These are phyloP conservation scores for Strigamia transsilvanica DNA, from an alignment of 2,888 invertebrate species.

Conservation along the genomic window DNA sequence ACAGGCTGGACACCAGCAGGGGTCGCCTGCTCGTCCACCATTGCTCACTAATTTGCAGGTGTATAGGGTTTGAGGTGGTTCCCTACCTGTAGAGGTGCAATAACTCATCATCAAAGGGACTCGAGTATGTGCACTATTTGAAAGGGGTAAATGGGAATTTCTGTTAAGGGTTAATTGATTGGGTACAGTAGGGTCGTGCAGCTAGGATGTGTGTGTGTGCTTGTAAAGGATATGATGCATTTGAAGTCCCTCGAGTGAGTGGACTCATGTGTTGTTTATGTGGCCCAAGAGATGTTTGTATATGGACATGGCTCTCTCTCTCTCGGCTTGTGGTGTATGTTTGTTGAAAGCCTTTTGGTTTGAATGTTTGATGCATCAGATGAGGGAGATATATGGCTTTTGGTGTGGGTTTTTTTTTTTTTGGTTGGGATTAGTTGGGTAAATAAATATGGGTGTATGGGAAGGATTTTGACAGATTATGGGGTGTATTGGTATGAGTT, in stretches of 20 bases:
- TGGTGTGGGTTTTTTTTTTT: not conserved
- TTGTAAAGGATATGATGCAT: conserved; percentile 1
- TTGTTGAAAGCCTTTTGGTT: not conserved
- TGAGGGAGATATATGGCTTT: not conserved
- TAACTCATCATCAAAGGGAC: not conserved
- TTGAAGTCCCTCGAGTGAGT: not conserved
- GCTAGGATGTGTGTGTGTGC: not conserved
- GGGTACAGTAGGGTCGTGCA: not conserved
- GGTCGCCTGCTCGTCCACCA: not conserved
- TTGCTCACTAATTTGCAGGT: not conserved
- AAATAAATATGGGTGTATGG: not conserved
- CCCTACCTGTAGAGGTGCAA: conserved; percentile 8
- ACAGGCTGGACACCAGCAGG: conserved; percentile 8
- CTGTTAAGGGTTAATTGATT: conserved; percentile 6
- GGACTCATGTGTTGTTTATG: not conserved
- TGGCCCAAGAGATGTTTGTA: not conserved
- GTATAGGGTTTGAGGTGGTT: conserved; percentile 1
- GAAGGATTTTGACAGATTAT: not conserved
- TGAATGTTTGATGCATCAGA: not conserved
- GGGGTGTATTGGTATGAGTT: not conserved
- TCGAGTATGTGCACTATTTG: not conserved
- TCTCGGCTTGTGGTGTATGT: not conserved
- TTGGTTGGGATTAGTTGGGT: not conserved
- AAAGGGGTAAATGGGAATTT: conserved; percentile 6
- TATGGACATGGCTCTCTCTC: not conserved